Evolutionary conservation across 2,113 vertebrate genomes (phyloP), one percentile per base, ranked within the genome.

Genomic region (Rissa tridactyla): DNA sequence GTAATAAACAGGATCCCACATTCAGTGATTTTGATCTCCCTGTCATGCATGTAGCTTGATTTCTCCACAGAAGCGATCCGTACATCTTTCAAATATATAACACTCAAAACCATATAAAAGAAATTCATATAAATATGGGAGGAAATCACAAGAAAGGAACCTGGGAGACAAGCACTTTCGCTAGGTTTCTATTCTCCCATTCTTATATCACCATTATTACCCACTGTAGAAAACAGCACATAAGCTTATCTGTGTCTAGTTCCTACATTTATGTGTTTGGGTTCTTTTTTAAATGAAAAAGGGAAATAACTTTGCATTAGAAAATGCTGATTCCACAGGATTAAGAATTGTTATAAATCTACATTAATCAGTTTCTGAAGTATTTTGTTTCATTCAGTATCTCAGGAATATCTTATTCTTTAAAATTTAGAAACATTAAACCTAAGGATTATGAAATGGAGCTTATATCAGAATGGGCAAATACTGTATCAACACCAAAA

Each of bases 21-120:
- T 10, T 23, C 57, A 10, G 40, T n/a, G 36, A 38, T 47, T 70
- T 36, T 68, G 40, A 42, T 55, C 42, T 78, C 78, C 20, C 54
- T n/a, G n/a, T 32, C 44, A 7, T 8, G 34, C 6, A 9, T 0
- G 8, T 10, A 13, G 58, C 49, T 29, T 8, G 3, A 25, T 30
- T 66, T 54, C 51, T 77, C 65, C 40, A 47, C 30, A 27, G 21
- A 76, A 60, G 30, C 0, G 2, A 71, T 36, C 15, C 25, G 29
- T 34, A 6, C 44, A 40, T 25, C 52, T 77, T 65, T 49, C 47
- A 62, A 34, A 62, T 22, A 57, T 4, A n/a, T 51, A 26, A 2
- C 40, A 27, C 25, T 27, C 36, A 26, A 64, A 52, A 11, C 4
- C 32, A 62, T 4, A 4, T 27, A 69, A 51, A 57, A 75, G 13